A percentile compares a stretch with the other conserved stretches of the same genome.
Conservation (phyloP, 2,888 invertebrate genomes). For the Junonia oenone region DNA sequence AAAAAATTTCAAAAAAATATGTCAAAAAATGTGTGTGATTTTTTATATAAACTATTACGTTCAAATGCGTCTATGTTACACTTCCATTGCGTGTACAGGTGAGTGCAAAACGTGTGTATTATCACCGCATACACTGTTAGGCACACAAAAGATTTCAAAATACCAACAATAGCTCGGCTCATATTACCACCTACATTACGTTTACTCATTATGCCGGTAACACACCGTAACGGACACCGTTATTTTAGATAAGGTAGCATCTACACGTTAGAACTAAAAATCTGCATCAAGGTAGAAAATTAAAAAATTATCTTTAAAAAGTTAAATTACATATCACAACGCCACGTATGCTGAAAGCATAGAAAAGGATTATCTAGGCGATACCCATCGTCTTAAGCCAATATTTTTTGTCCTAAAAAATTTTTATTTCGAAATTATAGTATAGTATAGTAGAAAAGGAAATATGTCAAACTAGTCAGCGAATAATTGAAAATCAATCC, state of each 20-base stretch:
- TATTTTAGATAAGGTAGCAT: constrained; percentile 13
- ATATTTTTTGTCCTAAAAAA: too few relatives aligned
- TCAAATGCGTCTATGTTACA: not conserved
- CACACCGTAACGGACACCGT: constrained; percentile 23
- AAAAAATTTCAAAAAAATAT: too few relatives aligned
- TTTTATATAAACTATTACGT: not conserved
- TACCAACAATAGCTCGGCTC: constrained; percentile 2
- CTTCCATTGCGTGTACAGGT: not conserved
- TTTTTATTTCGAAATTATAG: too few relatives aligned
- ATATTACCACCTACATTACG: constrained; percentile 8
- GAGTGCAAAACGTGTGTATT: not conserved
- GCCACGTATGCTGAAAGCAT: not conserved
- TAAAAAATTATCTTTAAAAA: too few relatives aligned
- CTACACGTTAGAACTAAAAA: constrained; percentile 3
- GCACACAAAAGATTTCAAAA: constrained; percentile 15
- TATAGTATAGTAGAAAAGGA: too few relatives aligned
- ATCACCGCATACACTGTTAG: constrained; percentile 4
- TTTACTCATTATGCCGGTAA: constrained; percentile 20
- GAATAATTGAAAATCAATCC: too few relatives aligned
- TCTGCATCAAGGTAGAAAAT: not conserved
- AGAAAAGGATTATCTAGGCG: not conserved
- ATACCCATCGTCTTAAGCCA: too few relatives aligned
- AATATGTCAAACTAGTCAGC: too few relatives aligned
- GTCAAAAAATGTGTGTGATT: too few relatives aligned
- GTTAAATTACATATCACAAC: not conserved